Conservation (phyloP, 1,140 invertebrate genomes). For the Brachionus rotundiformis region DNA sequence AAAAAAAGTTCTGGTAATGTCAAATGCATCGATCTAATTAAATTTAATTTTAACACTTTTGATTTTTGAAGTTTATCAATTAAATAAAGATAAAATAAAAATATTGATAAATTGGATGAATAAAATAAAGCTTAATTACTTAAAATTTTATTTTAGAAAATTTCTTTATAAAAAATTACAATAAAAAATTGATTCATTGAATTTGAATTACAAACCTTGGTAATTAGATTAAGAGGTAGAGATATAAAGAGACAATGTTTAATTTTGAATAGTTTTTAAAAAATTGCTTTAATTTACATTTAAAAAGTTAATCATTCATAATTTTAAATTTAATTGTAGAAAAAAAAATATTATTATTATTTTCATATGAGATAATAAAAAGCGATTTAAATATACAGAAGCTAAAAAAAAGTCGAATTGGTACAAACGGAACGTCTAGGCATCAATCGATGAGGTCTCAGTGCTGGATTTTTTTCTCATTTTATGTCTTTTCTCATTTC, state of each 20-base stretch:
- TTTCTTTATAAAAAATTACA: not conserved
- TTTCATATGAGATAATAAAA: too few species aligned
- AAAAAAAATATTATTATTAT: too few species aligned
- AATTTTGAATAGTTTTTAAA: not conserved
- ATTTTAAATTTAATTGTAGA: too few species aligned
- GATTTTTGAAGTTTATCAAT: too few species aligned
- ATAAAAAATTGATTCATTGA: not conserved
- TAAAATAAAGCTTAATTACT: not conserved
- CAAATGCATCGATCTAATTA: too few species aligned
- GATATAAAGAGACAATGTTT: not conserved
- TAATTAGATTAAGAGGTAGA: not conserved
- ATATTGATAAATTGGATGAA: too few species aligned
- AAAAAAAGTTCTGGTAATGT: too few species aligned
- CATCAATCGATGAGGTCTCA: conserved; percentile 31
- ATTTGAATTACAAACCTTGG: not conserved
- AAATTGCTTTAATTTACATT: not conserved
- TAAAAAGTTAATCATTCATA: too few species aligned
- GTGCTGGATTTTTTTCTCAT: conserved; percentile 8
- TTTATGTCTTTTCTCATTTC: conserved; percentile 11
- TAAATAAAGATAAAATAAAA: too few species aligned
- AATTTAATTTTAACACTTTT: too few species aligned
- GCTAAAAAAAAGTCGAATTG: conserved; percentile 6
- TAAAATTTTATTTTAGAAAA: not conserved
- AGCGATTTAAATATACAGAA: not conserved
- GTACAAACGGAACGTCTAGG: not conserved